Base-by-base conservation (phyloP, 2,888 invertebrate genomes). In the Andrena hattorfiana region DNA sequence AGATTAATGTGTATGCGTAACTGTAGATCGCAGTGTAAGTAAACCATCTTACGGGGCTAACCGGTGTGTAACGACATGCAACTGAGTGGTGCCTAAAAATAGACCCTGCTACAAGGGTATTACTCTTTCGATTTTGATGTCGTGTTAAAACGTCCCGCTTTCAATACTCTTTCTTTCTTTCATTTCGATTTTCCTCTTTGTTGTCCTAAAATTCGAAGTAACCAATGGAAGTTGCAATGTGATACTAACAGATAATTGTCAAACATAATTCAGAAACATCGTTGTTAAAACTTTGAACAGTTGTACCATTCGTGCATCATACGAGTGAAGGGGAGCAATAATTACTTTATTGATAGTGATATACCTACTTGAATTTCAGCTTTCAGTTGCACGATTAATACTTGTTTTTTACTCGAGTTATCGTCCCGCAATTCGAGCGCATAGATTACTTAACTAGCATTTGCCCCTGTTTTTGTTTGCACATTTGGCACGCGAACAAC, bases 1-100 rank as follows among this genome's bases (percentile, higher is more conserved):
- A 83, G 68, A 70, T 63, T 75, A 70, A 66, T 48, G 59, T 71
- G 35, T 73, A 69, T 54, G 60, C 56, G 67, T 71, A 74, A 13
- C 69, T 68, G 62, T 32, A 49, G 60, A 67, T 42, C 63, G 71
- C 69, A 56, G 81, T 83, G 72, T 81, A 79, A 79, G 81, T 71
- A 83, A 63, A 87, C 60, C 87, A 85, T 87, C 79, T 84, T 81
- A 87, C 81, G 81, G 84, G 85, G 83, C 85, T 77, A 85, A 89
- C 85, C 88, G 86, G 84, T 87, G 84, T 81, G 77, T 77, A 81
- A 85, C 56, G 23, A 81, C 62, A 85, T 87, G 79, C 84, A 81
- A 84, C 81, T 81, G 80, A 84, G 83, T 79, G 82, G 64, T 77
- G 69, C 78, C 89, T 85, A 81, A 86, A 90, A 90, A 89, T 89